Conservation (phyloP, 1,140 invertebrate genomes). For the Berghia stephanieae region DNA sequence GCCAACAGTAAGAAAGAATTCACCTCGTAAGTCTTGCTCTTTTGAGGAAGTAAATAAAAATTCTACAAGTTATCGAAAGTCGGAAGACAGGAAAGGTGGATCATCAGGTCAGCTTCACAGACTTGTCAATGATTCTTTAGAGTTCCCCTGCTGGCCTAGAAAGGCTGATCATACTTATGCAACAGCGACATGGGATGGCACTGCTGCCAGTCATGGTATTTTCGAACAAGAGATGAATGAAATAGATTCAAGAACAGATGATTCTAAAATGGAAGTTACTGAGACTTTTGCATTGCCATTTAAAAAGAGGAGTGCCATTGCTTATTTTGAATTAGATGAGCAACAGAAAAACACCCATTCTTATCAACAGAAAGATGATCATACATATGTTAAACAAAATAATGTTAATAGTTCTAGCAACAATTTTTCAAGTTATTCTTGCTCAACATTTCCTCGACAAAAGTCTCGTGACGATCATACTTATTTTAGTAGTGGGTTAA, state of each 20-base stretch:
- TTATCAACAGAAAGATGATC: conserved; percentile 18
- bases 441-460: conserved; percentile 26
- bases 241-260: background rate
- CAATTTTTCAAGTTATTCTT: background rate
- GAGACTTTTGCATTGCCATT: no score
- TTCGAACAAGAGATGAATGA: conserved; percentile 19
- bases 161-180: conserved; percentile 33
- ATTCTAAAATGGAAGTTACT: conserved; percentile 26
- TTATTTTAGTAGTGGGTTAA: conserved; percentile 29
- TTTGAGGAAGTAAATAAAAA: conserved; percentile 31
- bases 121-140: conserved; percentile 26
- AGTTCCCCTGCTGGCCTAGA: conserved; percentile 30
- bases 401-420: background rate
- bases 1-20: background rate
- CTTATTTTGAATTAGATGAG: no score
- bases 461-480: conserved; percentile 30
- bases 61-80: no score
- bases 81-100: no score
- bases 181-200: conserved; percentile 32
- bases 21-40: conserved; percentile 22
- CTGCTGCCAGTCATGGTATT: conserved; percentile 27
- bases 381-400: conserved; percentile 29
- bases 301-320: no score
- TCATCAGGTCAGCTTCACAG: conserved; percentile 19
- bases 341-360: background rate